A percentile compares a stretch with the other conserved stretches of the same genome.
These are phyloP conservation scores for Pomatorhinus ruficollis DNA, from an alignment of 2,113 vertebrate species.

Conservation along the genomic window DNA sequence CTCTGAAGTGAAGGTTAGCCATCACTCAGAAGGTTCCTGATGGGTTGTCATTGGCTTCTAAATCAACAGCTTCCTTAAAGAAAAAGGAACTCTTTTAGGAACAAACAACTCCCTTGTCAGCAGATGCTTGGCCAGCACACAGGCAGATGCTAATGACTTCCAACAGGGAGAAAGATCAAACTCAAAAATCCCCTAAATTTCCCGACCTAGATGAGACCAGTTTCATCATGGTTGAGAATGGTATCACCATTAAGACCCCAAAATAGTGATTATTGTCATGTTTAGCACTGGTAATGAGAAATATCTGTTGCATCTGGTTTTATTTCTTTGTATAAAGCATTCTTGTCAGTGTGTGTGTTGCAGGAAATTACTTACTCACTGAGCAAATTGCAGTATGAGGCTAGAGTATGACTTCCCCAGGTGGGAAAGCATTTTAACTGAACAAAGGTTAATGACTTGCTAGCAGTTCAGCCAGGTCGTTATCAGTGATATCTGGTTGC, in stretches of 20 bases:
- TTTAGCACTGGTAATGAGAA: background rate
- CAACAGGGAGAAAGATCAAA: background rate
- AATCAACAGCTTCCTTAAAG: background rate
- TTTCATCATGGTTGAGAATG: background rate
- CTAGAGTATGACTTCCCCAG: background rate
- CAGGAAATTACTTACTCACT: background rate
- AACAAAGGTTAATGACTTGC: constrained; percentile 11
- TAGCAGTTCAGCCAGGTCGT: background rate
- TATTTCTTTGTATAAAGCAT: background rate
- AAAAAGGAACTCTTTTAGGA: background rate
- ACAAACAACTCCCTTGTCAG: background rate
- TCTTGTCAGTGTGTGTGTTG: background rate
- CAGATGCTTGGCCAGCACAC: background rate
- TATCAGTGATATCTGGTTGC: background rate
- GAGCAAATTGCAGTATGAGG: background rate
- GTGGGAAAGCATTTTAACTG: background rate
- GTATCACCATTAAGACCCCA: background rate
- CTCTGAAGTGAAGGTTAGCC: background rate
- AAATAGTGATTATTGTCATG: background rate
- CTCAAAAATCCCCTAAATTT: background rate
- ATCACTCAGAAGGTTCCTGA: background rate
- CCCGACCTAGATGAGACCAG: background rate
- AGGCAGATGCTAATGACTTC: background rate
- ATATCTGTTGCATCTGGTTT: background rate
- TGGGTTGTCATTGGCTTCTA: background rate